Conservation (phyloP, 2,797 vertebrate genomes). For the Esox lucius region DNA sequence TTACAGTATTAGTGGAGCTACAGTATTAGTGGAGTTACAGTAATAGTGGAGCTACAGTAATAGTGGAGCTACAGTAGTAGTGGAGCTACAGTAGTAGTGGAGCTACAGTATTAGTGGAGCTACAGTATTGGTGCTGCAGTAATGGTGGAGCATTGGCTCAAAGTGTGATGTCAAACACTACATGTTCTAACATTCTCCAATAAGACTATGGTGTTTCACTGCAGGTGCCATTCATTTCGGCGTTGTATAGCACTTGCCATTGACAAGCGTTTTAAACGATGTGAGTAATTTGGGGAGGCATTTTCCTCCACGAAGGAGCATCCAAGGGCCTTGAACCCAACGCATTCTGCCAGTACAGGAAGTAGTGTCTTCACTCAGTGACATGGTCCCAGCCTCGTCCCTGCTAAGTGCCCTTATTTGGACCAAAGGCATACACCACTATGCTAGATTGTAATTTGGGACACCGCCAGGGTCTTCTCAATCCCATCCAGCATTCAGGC, state of each 20-base stretch:
- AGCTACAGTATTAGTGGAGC: too few relatives aligned
- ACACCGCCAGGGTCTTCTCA: background rate
- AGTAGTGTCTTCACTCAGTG: background rate
- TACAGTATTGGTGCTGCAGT: background rate
- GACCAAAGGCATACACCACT: background rate
- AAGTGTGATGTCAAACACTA: background rate
- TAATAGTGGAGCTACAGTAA: background rate
- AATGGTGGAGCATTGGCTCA: background rate
- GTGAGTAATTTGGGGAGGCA: background rate
- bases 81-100: too few relatives aligned
- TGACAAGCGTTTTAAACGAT: background rate
- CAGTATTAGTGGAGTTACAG: too few relatives aligned
- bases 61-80: background rate
- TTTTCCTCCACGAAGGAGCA: background rate
- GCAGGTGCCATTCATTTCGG: too few relatives aligned
- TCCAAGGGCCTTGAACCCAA: background rate
- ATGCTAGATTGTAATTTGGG: background rate
- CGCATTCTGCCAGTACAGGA: slow-evolving; percentile 16
- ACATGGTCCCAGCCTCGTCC: background rate
- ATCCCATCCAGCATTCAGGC: too few relatives aligned
- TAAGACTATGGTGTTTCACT: too few relatives aligned
- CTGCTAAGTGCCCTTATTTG: background rate
- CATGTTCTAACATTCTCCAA: background rate
- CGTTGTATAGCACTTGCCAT: too few relatives aligned
- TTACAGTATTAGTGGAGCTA: too few relatives aligned